A percentile compares a stretch with the other conserved stretches of the same genome.
Conservation (phyloP, 1,140 invertebrate genomes). For the Drosophila ficusphila region DNA sequence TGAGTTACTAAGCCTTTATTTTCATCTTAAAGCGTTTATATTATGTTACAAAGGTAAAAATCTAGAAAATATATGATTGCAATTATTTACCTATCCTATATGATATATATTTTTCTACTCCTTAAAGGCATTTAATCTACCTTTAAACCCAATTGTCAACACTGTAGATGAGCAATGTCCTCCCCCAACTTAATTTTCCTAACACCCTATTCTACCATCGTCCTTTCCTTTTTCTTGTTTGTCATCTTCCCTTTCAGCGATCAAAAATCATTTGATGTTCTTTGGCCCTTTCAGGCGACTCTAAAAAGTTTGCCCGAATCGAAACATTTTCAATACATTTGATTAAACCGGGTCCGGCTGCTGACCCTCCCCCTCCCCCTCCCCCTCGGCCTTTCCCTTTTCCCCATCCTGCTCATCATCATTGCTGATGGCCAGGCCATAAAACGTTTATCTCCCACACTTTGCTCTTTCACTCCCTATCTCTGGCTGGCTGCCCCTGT, state of each 20-base stretch:
- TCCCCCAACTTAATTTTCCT: background rate
- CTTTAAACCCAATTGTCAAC: background rate
- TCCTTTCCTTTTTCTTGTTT: background rate
- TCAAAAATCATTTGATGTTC: constrained; percentile 56
- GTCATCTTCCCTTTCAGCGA: background rate
- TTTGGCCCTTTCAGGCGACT: constrained; percentile 32
- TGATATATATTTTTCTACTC: no score
- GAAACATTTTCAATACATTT: constrained; percentile 55
- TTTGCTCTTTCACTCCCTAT: constrained; percentile 19
- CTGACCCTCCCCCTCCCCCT: background rate
- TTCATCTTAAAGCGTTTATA: no score
- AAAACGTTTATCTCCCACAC: constrained; percentile 63
- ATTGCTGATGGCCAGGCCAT: constrained; percentile 50
- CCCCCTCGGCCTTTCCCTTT: background rate
- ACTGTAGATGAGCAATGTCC: constrained; percentile 56
- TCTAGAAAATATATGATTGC: no score
- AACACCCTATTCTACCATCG: background rate
- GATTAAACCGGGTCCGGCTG: constrained; percentile 37
- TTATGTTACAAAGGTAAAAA: no score
- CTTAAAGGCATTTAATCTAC: no score
- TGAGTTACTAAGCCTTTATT: no score
- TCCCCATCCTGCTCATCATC: constrained; percentile 15
- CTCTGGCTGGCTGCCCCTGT: constrained; percentile 17
- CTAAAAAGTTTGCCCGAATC: constrained; percentile 39
- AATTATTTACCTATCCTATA: no score